Evolutionary conservation across 2,888 invertebrate species (phyloP), one percentile per base, ranked within the genome.

Genomic region (Erynnis tages): DNA sequence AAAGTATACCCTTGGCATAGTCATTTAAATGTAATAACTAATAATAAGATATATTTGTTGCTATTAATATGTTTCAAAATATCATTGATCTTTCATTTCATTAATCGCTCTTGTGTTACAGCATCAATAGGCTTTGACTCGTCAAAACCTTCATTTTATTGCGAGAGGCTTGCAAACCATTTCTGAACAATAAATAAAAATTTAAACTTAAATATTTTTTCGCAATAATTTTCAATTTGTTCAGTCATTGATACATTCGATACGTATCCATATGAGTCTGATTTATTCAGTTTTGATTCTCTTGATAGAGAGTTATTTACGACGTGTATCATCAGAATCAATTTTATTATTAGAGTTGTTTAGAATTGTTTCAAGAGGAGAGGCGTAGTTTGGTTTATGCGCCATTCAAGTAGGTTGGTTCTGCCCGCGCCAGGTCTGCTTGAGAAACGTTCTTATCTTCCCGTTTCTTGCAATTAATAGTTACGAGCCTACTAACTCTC

Each of bases 251-350:
- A 30, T 29, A 32, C 32, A 14, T 49, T 49, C 40, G 34, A 41
- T 40, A 32, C 30, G 23, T 30, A 34, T 23, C 41, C n/a, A n/a
- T n/a, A n/a, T n/a, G 10, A 49, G 23, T 49, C 40, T 49, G 49
- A 41, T 37, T 43, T 47, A 35, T 47, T 43, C 27, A 35, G 21
- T 30, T 48, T 41, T 41, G 47, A 47, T 47, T 53, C 46, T 34
- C 11, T 45, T 32, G 25, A 40, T 37, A 46, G 34, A 34, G 34
- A 37, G 32, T 46, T 53, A 53, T 53, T 53, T 46, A 53, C 14
- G 27, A 16, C 21, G 13, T 35, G 11, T 46, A 46, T 47, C 37
- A 17, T 47, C 41, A 35, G 41, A 53, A 53, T 41, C 46, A 53
- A 47, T 41, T 53, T 45, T 34, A 49, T 40, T 53, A 37, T 47